Conservation (phyloP, 2,797 vertebrate genomes). For the Sebastolobus alascanus region DNA sequence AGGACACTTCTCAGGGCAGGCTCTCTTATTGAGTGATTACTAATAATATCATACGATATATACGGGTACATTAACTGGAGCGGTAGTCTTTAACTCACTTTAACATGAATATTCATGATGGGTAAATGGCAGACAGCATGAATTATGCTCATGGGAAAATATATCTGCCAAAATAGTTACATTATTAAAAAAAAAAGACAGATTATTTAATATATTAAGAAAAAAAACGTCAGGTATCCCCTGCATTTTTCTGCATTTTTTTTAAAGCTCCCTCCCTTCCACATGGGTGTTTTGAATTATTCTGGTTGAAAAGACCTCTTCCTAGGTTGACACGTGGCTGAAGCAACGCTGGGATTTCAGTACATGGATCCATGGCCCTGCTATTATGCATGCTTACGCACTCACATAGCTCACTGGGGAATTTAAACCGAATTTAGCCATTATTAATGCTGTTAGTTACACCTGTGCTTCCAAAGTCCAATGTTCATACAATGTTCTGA, state of each 20-base stretch:
- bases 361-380: background rate
- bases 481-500: background rate
- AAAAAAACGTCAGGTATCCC: background rate
- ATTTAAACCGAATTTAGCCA: background rate
- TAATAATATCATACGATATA: slow-evolving; percentile 6
- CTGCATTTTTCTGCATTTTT: background rate
- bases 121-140: background rate
- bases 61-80: background rate
- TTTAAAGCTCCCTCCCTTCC: background rate
- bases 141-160: background rate
- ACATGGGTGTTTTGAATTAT: background rate
- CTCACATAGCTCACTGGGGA: background rate
- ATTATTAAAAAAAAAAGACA: background rate
- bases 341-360: background rate
- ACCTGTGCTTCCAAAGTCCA: background rate
- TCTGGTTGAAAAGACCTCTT: background rate
- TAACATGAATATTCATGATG: slow-evolving; percentile 13
- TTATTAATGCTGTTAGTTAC: background rate
- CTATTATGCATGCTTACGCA: background rate
- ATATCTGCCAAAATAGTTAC: background rate
- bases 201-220: background rate
- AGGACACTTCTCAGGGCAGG: background rate
- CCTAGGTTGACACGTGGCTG: background rate
- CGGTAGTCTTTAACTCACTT: background rate
- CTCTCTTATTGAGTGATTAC: background rate